Evolutionary conservation across 2,797 vertebrate genomes (phyloP).

Genomic region (Trachurus trachurus): DNA sequence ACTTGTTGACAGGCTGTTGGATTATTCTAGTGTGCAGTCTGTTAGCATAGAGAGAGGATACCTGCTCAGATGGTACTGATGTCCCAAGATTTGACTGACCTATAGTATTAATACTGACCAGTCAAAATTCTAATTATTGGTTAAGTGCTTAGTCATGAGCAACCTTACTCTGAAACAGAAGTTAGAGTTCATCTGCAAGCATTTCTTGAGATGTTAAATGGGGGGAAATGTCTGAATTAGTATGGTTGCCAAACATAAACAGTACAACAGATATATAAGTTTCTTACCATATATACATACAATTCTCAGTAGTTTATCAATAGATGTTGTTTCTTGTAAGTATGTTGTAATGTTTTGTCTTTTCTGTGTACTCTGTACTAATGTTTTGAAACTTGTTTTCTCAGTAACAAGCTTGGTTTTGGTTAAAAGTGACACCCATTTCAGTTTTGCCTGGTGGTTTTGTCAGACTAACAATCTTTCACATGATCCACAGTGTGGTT

Average conservation of each 20-base stretch:
- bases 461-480: neutral
- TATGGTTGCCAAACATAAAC: neutral
- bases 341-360: neutral
- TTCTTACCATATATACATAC: neutral
- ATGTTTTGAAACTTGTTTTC: neutral
- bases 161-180: no score
- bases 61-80: no score
- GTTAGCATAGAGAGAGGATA: no score
- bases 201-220: neutral
- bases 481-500: slow-evolving; percentile 18
- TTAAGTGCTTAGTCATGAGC: no score
- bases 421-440: neutral
- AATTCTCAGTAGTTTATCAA: neutral
- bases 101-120: no score
- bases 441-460: neutral
- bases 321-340: no score
- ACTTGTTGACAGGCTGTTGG: no score
- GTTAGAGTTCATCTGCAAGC: neutral
- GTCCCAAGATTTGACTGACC: no score
- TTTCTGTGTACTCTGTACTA: neutral
- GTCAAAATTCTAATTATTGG: no score
- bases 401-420: neutral
- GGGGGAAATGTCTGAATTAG: neutral
- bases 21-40: no score
- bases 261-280: neutral